A percentile compares a stretch with the other conserved stretches of the same genome.
These are phyloP conservation scores for Noctua comes DNA, from an alignment of 2,888 invertebrate species.

Conservation along the genomic window DNA sequence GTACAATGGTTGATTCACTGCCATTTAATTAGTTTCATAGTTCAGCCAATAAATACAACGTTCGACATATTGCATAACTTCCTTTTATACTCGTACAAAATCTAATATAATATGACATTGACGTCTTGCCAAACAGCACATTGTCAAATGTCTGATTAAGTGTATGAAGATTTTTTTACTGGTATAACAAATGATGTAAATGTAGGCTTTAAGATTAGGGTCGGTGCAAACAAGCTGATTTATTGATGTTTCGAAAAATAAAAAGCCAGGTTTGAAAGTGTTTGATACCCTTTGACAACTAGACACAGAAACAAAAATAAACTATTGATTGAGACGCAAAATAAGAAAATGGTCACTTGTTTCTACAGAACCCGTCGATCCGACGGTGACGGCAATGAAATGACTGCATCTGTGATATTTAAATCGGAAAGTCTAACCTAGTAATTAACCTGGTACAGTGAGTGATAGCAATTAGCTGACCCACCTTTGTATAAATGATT, in stretches of 20 bases:
- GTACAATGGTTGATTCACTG: not conserved
- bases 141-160: constrained; percentile 49
- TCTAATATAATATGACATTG: constrained; percentile 21
- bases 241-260: constrained; percentile 37
- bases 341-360: not conserved
- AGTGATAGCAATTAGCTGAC: too few relatives aligned
- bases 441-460: not conserved
- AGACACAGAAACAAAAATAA: not conserved
- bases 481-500: too few relatives aligned
- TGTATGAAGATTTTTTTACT: constrained; percentile 16
- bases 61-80: not conserved
- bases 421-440: not conserved
- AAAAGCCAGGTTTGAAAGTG: constrained; percentile 5
- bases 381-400: not conserved
- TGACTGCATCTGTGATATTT: not conserved
- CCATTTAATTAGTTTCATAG: not conserved
- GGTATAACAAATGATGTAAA: constrained; percentile 35
- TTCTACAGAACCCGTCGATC: not conserved
- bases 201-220: constrained; percentile 39
- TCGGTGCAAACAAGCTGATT: constrained; percentile 35
- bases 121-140: constrained; percentile 36
- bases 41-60: too few relatives aligned
- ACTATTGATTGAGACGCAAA: not conserved
- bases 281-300: not conserved
- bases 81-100: constrained; percentile 3